Evolutionary conservation across 2,888 invertebrate species (phyloP).

Genomic region (Mactromeris polynyma): DNA sequence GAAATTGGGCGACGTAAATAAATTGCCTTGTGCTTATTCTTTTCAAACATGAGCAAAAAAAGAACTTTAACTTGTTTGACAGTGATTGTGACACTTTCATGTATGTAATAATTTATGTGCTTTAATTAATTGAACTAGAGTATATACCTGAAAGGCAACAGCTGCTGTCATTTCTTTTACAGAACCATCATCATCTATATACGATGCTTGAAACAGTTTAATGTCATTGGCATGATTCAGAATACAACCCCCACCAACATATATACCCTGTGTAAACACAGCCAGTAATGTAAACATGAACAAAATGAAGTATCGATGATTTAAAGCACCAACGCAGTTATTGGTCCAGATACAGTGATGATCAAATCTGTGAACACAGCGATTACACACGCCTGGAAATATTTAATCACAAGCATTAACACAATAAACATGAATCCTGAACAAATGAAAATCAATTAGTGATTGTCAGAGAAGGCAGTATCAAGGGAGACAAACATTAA

Average conservation of each 20-base stretch:
- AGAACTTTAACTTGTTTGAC: too few species aligned
- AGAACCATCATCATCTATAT: slow-evolving; percentile 76
- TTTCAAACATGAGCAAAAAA: too few species aligned
- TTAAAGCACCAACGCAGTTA: slow-evolving; percentile 86
- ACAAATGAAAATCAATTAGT: too few species aligned
- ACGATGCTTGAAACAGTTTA: slow-evolving; percentile 78
- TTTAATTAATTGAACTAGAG: not conserved
- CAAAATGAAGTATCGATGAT: slow-evolving; percentile 83
- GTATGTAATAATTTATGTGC: too few species aligned
- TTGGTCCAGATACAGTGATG: slow-evolving; percentile 87
- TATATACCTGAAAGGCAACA: slow-evolving; percentile 83
- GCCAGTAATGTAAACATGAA: slow-evolving; percentile 82
- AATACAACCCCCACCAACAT: slow-evolving; percentile 78
- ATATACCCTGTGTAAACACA: slow-evolving; percentile 83
- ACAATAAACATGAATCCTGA: too few species aligned
- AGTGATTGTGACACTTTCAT: too few species aligned
- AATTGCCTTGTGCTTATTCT: too few species aligned
- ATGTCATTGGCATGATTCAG: slow-evolving; percentile 73
- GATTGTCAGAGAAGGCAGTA: too few species aligned
- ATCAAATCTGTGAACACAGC: slow-evolving; percentile 86
- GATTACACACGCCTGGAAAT: slow-evolving; percentile 82
- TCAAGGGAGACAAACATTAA: not conserved
- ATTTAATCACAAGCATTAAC: not conserved
- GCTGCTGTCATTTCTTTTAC: slow-evolving; percentile 78
- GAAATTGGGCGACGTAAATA: too few species aligned